Base-by-base conservation (phyloP, 2,113 vertebrate species). In the Ceyx cyanopectus region DNA sequence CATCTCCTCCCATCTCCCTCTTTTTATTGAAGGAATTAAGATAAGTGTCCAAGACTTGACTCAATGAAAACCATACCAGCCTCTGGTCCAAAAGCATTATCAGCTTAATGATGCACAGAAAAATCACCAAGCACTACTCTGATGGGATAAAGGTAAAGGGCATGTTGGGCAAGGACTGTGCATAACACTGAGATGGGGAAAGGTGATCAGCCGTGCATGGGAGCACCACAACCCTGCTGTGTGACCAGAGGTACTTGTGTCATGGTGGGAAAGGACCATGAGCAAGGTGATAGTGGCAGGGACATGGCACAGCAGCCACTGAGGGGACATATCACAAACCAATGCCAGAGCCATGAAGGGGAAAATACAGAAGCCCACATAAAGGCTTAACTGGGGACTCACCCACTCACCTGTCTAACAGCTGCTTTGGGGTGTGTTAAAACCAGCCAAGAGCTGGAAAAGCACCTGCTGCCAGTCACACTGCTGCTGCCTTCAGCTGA, bases 251-350 rank as follows among this genome's bases (percentile, higher is more conserved):
- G 32, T 34, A 4, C 46, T 54, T 4, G 1, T 2, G 3, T 17
- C 0, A 0, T 10, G 53, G 32, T 5, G 1, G n/a, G 9, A 48
- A 37, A 50, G 53, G 40, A 45, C 3, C 3, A 10, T 0, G 15
- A 46, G 8, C 0, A 1, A 46, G 37, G 26, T 11, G 41, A 32
- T 29, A 43, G 37, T 3, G 3, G 9, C 73, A 32, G 83, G 23
- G 12, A 24, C 63, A 73, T 1, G 5, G 27, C 1, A 2, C 22
- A 41, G 37, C 67, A 41, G 27, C 32, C 54, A 16, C 29, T 0
- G 1, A 30, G 17, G 23, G 48, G 27, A 58, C 20, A 58, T 13
- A 27, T 22, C 1, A 2, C 40, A 27, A 50, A 27, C 48, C 40
- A n/a, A 18, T 0, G 0, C 14, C 22, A 65, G 18, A 67, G 37